Percentiles rank a stretch among this genome's conserved stretches.
Evolutionary conservation across 2,113 vertebrate species (phyloP).

Genomic region (Lontra canadensis): DNA sequence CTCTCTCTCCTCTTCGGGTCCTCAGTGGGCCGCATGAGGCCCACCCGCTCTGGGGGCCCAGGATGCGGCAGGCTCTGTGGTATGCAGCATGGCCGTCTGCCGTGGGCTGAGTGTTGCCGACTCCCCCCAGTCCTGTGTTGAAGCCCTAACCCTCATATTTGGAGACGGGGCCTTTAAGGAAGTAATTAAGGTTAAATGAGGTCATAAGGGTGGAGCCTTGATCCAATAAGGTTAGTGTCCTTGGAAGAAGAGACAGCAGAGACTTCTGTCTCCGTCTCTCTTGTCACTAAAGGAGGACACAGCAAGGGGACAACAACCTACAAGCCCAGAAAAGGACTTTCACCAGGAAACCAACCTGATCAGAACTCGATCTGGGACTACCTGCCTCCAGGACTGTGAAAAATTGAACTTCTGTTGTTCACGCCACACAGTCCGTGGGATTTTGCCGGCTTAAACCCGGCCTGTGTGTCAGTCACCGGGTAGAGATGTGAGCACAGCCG

Average conservation of each 20-base stretch:
- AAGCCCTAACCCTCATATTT: background rate
- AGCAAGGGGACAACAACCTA: background rate
- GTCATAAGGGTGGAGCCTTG: background rate
- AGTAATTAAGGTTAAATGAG: background rate
- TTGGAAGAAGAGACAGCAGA: background rate
- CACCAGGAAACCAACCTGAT: background rate
- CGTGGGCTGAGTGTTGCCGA: background rate
- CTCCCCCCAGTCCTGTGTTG: background rate
- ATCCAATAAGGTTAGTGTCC: background rate
- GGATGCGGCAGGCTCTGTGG: background rate
- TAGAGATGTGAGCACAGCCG: background rate
- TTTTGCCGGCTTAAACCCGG: background rate
- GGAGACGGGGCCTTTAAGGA: background rate
- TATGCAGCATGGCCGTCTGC: background rate
- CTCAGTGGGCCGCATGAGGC: background rate
- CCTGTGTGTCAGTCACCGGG: background rate
- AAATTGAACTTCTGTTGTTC: background rate
- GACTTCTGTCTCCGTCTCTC: background rate
- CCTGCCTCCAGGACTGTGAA: background rate
- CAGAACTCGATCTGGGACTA: background rate
- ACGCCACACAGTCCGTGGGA: background rate
- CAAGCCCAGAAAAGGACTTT: background rate
- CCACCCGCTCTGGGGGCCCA: too few relatives aligned
- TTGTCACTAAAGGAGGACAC: background rate
- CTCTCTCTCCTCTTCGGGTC: background rate